These are phyloP conservation scores for Verasper variegatus DNA, from an alignment of 2,113 vertebrate species.

Conservation along the genomic window DNA sequence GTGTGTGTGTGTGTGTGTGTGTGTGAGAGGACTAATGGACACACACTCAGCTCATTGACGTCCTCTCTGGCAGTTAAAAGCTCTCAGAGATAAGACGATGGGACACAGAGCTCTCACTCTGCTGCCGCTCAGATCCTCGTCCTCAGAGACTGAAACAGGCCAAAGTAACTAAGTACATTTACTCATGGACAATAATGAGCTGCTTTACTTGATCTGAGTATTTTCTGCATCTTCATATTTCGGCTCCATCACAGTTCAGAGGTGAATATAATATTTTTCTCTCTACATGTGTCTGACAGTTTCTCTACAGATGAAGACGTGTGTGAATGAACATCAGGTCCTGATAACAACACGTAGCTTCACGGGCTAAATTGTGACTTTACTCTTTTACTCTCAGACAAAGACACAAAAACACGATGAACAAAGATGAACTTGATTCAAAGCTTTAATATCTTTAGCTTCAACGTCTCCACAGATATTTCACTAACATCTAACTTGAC, in stretches of 20 bases:
- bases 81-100: constrained; percentile 55
- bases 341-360: too few species aligned
- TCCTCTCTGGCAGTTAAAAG: constrained; percentile 55
- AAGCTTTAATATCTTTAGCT: too few species aligned
- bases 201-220: background rate
- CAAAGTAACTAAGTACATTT: background rate
- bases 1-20: background rate
- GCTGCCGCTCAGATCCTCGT: background rate
- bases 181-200: background rate
- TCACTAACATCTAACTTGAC: too few species aligned
- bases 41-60: background rate
- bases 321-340: too few species aligned
- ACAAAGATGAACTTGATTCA: too few species aligned
- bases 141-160: background rate
- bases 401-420: too few species aligned
- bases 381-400: too few species aligned
- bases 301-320: too few species aligned
- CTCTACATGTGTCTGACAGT: too few species aligned
- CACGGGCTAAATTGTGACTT: too few species aligned
- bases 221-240: background rate
- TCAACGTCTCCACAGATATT: too few species aligned
- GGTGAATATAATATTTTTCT: background rate
- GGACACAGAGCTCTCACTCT: constrained; percentile 42
- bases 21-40: constrained; percentile 30
- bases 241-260: too few species aligned